Evolutionary conservation across 2,113 vertebrate genomes (phyloP), one percentile per base, ranked within the genome.

Genomic region (Syrmaticus mikado): DNA sequence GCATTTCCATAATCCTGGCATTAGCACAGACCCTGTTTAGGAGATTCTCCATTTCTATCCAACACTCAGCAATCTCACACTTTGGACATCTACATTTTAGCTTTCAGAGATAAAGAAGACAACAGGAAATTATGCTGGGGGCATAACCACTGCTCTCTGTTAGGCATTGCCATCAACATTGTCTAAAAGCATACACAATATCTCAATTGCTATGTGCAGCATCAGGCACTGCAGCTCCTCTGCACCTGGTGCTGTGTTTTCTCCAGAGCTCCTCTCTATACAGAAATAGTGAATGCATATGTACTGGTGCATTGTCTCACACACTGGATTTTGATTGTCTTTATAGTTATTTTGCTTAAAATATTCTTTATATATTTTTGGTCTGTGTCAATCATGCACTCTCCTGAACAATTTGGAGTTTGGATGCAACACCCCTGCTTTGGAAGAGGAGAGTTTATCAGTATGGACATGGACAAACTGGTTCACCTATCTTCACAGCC

Each of bases 11-110:
- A 48, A 48, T 48, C 41, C 53, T 82, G 53, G 7, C 14, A 12
- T 72, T 79, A 72, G 5, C 28, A n/a, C 64, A 89, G 27, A 48
- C 21, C 8, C 8, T 65, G 2, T 52, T 3, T 34, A 10, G 4
- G 1, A 13, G 1, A 1, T 0, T 57, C 12, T 57, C 34, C 15
- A 48, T 3, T 68, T 71, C 22, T 61, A 8, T 0, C 0, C 10
- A 62, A 9, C 21, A 48, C 62, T 84, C 7, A 0, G 38, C 87
- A 46, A 5, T 48, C 40, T 75, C 36, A 85, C 7, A 41, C 38
- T 65, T 67, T 40, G 10, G 10, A 41, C 14, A 58, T 12, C 2
- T 16, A 58, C 8, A n/a, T 55, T 89, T 82, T 55, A 92, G 6
- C 24, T 73, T 52, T 75, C 68, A 85, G 32, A 71, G 4, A 11